Evolutionary conservation across 2,113 vertebrate species (phyloP).

Genomic region (Lophotis ruficrista): DNA sequence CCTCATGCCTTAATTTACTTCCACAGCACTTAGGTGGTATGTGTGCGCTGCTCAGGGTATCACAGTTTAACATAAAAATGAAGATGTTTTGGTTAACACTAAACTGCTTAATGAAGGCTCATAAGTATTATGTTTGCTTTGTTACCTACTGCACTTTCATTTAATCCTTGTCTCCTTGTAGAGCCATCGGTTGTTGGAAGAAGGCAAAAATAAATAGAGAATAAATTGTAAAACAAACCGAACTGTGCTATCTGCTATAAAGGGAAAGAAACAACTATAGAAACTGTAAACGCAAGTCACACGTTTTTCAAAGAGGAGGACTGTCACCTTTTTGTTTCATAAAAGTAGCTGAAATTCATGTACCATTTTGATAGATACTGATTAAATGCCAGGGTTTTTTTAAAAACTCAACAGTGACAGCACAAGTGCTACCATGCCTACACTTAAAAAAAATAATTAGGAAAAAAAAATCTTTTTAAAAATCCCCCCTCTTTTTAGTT

Average conservation of each 20-base stretch:
- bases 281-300: not conserved
- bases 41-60: not conserved
- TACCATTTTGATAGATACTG: not conserved
- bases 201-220: not conserved
- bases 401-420: not conserved
- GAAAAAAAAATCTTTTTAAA: not conserved
- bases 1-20: not conserved
- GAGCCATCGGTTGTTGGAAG: not conserved
- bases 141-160: not conserved
- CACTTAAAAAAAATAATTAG: not conserved
- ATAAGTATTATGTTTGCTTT: not conserved
- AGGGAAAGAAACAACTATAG: not conserved
- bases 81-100: not conserved
- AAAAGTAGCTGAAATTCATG: not conserved
- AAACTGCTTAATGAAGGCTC: not conserved
- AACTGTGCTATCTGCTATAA: not conserved
- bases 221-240: not conserved
- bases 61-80: not conserved
- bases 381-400: not conserved
- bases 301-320: not conserved
- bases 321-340: not conserved
- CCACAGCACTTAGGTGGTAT: not conserved
- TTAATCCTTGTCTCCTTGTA: not conserved
- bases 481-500: not conserved
- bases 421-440: not conserved